Conservation (phyloP, 1,140 invertebrate genomes). For the Ooceraea biroi region DNA sequence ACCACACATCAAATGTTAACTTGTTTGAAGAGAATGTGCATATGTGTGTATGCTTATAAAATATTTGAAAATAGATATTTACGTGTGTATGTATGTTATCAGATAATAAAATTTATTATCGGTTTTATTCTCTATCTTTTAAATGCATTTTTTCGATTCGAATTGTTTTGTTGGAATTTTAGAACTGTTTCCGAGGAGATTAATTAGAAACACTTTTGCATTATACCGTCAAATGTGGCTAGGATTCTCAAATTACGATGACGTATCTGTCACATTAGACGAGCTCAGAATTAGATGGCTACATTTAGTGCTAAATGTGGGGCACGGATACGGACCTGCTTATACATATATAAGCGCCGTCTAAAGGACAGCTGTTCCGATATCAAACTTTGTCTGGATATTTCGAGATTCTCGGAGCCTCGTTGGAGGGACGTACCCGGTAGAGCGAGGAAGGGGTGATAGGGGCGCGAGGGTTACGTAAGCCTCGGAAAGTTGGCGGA, state of each 20-base stretch:
- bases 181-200: background rate
- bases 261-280: background rate
- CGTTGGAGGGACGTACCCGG: constrained; percentile 39
- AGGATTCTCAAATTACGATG: background rate
- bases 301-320: constrained; percentile 6
- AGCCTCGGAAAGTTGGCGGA: constrained; percentile 71
- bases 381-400: constrained; percentile 36
- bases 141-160: too few relatives aligned
- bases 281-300: background rate
- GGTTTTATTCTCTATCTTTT: too few relatives aligned
- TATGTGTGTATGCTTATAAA: too few relatives aligned
- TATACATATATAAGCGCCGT: background rate
- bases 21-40: background rate
- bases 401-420: constrained; percentile 36
- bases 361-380: constrained; percentile 10
- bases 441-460: too few relatives aligned
- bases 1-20: background rate
- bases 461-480: constrained; percentile 41
- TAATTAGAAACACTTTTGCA: background rate
- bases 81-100: too few relatives aligned
- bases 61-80: too few relatives aligned
- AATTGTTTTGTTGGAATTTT: too few relatives aligned
- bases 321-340: background rate
- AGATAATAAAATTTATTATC: too few relatives aligned
- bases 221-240: background rate